Conservation (phyloP, 2,797 vertebrate species). For the Xenops minutus region DNA sequence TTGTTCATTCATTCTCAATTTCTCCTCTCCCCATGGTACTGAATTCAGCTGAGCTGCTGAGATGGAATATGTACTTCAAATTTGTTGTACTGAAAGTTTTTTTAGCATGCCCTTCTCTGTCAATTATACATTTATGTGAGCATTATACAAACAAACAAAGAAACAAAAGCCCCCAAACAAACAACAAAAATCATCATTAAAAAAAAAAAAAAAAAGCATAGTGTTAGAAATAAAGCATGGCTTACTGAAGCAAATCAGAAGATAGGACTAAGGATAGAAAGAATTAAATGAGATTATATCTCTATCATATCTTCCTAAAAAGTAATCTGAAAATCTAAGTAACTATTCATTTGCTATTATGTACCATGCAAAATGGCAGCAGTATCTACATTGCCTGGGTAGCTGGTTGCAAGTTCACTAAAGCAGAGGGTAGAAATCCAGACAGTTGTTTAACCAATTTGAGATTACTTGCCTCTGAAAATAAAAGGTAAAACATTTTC, state of each 20-base stretch:
- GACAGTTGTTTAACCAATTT: not conserved
- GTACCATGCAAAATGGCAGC: conserved; percentile 21
- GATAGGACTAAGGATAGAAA: conserved; percentile 27
- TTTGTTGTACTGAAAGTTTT: not conserved
- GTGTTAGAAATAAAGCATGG: not conserved
- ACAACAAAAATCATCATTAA: not conserved
- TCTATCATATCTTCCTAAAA: conserved; percentile 51
- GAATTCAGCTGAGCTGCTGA: not conserved
- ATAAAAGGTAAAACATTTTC: not conserved
- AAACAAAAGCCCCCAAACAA: not conserved
- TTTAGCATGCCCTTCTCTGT: not conserved
- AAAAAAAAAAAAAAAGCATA: not conserved
- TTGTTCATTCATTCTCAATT: not conserved
- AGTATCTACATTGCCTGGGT: not conserved
- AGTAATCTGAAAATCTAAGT: conserved; percentile 54
- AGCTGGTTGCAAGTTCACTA: not conserved
- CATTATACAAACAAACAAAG: not conserved
- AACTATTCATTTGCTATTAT: conserved; percentile 42
- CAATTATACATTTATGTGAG: not conserved
- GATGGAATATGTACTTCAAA: not conserved
- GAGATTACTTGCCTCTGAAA: not conserved
- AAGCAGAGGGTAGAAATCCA: not conserved
- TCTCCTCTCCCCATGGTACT: not conserved
- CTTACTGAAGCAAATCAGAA: conserved; percentile 50
- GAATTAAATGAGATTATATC: conserved; percentile 56